Base-by-base conservation (phyloP, 2,888 invertebrate species). In the Troides oblongomaculatus region DNA sequence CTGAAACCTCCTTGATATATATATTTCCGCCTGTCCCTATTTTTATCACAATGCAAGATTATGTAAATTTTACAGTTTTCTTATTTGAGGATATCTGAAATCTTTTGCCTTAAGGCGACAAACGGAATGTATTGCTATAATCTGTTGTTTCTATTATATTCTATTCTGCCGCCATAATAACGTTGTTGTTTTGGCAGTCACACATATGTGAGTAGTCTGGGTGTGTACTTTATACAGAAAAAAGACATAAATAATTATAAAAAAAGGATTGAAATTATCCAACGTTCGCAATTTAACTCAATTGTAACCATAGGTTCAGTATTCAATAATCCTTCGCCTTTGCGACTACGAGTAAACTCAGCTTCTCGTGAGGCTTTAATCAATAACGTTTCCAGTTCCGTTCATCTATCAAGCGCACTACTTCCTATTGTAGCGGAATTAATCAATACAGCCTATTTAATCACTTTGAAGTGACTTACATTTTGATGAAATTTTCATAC, bases 361-460 rank as follows among this genome's bases (percentile, higher is more conserved):
- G 39, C n/a, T 56, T 53, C 50, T 25, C 43, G 57, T 23, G n/a
- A 58, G 25, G 36, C 58, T 43, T 62, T 68, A 60, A 60, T 66
- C 25, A 63, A 62, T 63, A 50, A 58, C 68, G 63, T 58, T 68
- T 62, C 39, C 57, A 62, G 57, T 63, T 59, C 50, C 30, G 30
- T 39, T 69, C 68, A 46, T 69, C 53, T 59, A 69, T 69, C 68
- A 64, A 64, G 25, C 64, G 53, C 64, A 39, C 63, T 63, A 60
- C 60, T 58, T 53, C 64, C 36, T 53, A 39, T 64, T 64, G 58
- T 64, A 60, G 25, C 36, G 39, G 39, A 39, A 69, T 36, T 60
- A 50, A 64, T 64, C 60, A 60, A 68, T 60, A 60, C 21, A 2
- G 3, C 36, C 18, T 25, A 30, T 58, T 50, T 39, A 63, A 68